Evolutionary conservation across 92 coral and sea anemone species (phyloP), one percentile per base, ranked within the genome.

Genomic region (Metridium senile): DNA sequence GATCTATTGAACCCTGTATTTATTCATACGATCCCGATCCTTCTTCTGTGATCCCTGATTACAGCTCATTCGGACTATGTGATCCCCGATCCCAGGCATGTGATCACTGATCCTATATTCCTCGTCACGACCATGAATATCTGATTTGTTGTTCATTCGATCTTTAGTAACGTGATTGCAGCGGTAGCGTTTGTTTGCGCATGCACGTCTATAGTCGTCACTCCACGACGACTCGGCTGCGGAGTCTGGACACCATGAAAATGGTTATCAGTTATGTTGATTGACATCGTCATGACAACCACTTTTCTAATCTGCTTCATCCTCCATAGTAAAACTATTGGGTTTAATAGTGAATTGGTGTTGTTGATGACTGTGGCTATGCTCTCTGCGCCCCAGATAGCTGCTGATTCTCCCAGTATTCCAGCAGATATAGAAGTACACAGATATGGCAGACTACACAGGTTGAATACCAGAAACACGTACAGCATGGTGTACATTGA

Each of bases 351-450:
- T 16, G 71, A 61, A 27, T 75, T 61, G 21, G 59, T 45, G 10
- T 33, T 23, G 29, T 34, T 64, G 34, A 75, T 34, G 1, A 75
- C 81, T 17, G 58, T 53, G 19, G 59, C 22, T 22, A 75, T 22
- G 39, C 59, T 39, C 62, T 75, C 81, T 13, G 81, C 81, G 2
- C 70, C 68, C 81, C 81, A 75, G 26, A 75, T 63, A 0, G 47
- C 71, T 28, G 81, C 72, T 0, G 81, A 34, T 43, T 75, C 81
- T 28, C 81, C 81, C 13, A 63, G 53, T 22, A 75, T 49, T 19
- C 31, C 39, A 31, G 81, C 81, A 21, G 71, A 22, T 26, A 47
- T 47, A 9, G 81, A 17, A 29, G 71, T 30, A 47, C 57, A 35
- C 0, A 75, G 31, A 28, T 9, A 75, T 6, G 81, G 81, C 13